Evolutionary conservation across 2,888 invertebrate genomes (phyloP).

Genomic region (Tachystola acroxantha): DNA sequence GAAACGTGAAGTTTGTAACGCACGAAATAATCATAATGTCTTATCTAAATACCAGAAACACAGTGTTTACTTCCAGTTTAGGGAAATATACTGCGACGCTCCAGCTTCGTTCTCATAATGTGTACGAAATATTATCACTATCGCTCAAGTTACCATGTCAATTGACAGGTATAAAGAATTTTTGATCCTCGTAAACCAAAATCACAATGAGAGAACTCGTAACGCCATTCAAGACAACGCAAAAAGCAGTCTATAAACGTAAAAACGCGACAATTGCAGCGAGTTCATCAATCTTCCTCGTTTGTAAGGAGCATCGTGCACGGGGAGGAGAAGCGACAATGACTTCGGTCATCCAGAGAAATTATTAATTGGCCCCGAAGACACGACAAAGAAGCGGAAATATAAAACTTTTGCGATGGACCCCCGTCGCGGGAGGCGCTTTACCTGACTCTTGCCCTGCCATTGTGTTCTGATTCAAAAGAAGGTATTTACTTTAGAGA

Average conservation of each 20-base stretch:
- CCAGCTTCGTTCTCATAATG: not conserved
- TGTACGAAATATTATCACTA: slow-evolving; percentile 5
- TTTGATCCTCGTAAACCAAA: slow-evolving; percentile 16
- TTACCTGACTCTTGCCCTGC: slow-evolving; percentile 77
- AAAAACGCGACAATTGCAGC: slow-evolving; percentile 65
- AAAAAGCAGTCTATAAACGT: slow-evolving; percentile 67
- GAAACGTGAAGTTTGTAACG: slow-evolving; percentile 20
- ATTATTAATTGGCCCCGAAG: slow-evolving; percentile 72
- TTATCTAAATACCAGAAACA: slow-evolving; percentile 18
- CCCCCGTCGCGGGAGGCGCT: slow-evolving; percentile 67
- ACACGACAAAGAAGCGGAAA: slow-evolving; percentile 75
- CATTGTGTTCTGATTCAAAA: slow-evolving; percentile 65
- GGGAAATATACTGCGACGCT: not conserved
- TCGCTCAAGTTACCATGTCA: slow-evolving; percentile 7
- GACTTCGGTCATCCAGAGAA: slow-evolving; percentile 73
- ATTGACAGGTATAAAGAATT: slow-evolving; percentile 14
- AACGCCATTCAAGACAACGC: slow-evolving; percentile 46
- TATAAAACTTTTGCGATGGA: slow-evolving; percentile 71
- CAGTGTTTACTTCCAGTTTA: slow-evolving; percentile 12
- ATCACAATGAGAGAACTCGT: slow-evolving; percentile 23
- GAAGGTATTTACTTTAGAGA: slow-evolving; percentile 68
- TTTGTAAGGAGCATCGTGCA: slow-evolving; percentile 52
- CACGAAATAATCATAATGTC: slow-evolving; percentile 17
- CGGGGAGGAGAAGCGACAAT: slow-evolving; percentile 56
- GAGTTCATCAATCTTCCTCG: slow-evolving; percentile 73